A percentile compares a stretch with the other conserved stretches of the same genome.
These are phyloP conservation scores for Pemphigus obesinymphae DNA, from an alignment of 1,140 invertebrate species.

Conservation along the genomic window DNA sequence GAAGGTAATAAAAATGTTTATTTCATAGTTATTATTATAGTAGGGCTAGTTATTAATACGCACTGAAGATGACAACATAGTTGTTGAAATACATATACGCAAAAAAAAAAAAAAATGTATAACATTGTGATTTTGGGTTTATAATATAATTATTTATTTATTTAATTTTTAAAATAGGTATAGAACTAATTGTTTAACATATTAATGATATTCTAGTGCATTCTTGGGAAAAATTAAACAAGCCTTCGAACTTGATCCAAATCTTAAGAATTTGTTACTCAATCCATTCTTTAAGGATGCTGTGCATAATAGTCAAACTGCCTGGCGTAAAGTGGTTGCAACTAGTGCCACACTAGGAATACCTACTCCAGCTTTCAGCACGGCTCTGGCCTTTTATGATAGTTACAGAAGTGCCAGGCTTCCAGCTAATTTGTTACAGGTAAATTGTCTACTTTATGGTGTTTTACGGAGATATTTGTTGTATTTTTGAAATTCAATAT, in stretches of 20 bases:
- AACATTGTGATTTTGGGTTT: no score
- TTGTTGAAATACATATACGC: no score
- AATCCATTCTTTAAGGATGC: constrained; percentile 91
- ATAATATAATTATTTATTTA: no score
- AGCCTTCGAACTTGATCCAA: constrained; percentile 89
- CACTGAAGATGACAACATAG: no score
- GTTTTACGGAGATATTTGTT: not conserved
- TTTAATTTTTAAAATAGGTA: no score
- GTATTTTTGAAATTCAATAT: not conserved
- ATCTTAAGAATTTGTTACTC: constrained; percentile 83
- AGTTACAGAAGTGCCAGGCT: constrained; percentile 77
- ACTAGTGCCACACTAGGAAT: constrained; percentile 69
- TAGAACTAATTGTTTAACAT: not conserved
- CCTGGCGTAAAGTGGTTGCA: constrained; percentile 60
- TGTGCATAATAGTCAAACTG: constrained; percentile 71
- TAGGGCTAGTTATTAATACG: no score
- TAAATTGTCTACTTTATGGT: constrained; percentile 47
- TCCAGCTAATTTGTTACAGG: constrained; percentile 89
- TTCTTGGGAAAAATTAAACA: constrained; percentile 90
- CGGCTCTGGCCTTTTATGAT: constrained; percentile 95
- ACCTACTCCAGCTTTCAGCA: constrained; percentile 85
- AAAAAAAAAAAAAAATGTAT: no score
- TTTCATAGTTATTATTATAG: no score
- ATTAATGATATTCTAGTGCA: constrained; percentile 18
- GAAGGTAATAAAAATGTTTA: constrained; percentile 59